phyloP scores from a whole-genome alignment of 1,140 invertebrate genomes.

The Nautilus pompilius region DNA sequence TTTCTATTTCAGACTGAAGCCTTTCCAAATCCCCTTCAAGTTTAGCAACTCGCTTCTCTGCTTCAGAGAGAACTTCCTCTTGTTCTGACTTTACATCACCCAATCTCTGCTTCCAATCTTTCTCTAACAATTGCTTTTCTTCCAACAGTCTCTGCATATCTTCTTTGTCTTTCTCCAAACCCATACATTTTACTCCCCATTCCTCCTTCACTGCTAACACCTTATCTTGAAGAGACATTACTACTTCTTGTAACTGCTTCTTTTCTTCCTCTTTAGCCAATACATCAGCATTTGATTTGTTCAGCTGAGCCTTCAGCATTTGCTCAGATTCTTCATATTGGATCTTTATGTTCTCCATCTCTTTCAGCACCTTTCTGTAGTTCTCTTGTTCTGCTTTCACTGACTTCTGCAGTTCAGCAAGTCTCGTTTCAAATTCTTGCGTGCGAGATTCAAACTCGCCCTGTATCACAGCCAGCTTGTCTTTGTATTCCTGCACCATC shows the following conservation, averaged over 20 bases:
- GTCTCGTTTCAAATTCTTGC: constrained; percentile 13
- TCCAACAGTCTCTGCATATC: too few relatives aligned
- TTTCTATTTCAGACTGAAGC: neutral
- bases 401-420: constrained; percentile 12
- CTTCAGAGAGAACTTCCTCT: neutral
- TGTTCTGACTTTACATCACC: neutral
- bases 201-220: constrained; percentile 3
- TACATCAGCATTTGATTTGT: neutral
- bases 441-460: constrained; percentile 3
- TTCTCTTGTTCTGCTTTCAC: constrained; percentile 11
- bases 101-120: neutral
- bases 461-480: constrained; percentile 2
- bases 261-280: neutral
- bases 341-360: constrained; percentile 17
- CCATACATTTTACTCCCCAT: constrained; percentile 7
- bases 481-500: constrained; percentile 2
- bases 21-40: neutral
- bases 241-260: constrained; percentile 4
- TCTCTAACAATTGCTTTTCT: too few relatives aligned
- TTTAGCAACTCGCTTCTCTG: too few relatives aligned
- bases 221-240: neutral
- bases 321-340: constrained; percentile 7
- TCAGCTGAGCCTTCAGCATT: constrained; percentile 10
- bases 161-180: constrained; percentile 8
- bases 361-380: constrained; percentile 19